These are phyloP conservation scores for Panzeria rudis DNA, from an alignment of 2,888 invertebrate species.

Conservation along the genomic window DNA sequence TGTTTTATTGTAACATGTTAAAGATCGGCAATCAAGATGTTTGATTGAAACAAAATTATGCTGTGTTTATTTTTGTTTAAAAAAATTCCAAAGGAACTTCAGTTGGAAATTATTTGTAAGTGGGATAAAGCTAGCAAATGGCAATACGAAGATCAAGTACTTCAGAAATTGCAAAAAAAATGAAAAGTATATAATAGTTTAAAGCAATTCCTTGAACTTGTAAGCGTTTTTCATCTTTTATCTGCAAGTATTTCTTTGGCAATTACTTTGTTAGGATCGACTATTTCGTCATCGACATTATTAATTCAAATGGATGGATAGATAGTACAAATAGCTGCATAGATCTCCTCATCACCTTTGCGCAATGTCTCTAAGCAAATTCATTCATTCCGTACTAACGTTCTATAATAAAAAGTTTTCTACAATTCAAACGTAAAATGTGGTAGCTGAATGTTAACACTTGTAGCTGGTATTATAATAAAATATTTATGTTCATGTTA, in stretches of 20 bases:
- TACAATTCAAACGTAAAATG: constrained; percentile 1
- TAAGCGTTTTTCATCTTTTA: too few relatives aligned
- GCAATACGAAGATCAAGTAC: too few relatives aligned
- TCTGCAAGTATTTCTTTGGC: too few relatives aligned
- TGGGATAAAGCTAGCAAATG: too few relatives aligned
- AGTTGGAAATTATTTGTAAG: background rate
- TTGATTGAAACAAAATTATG: background rate
- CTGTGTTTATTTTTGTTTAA: background rate
- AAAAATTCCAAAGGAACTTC: background rate
- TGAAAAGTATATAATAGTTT: too few relatives aligned
- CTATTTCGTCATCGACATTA: too few relatives aligned
- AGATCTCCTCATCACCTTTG: background rate
- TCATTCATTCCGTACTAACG: background rate
- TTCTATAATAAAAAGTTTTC: background rate
- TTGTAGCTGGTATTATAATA: constrained; percentile 12
- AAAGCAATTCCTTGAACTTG: too few relatives aligned
- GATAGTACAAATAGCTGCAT: background rate
- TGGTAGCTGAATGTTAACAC: constrained; percentile 1
- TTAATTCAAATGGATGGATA: too few relatives aligned
- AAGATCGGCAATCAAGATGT: constrained; percentile 26
- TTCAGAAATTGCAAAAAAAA: too few relatives aligned
- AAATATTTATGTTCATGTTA: constrained; percentile 16
- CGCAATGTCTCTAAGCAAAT: background rate
- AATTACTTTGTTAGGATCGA: too few relatives aligned
- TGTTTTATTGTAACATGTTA: constrained; percentile 52